These are phyloP conservation scores for Oligia latruncula DNA, from an alignment of 2,888 invertebrate genomes.

Conservation along the genomic window DNA sequence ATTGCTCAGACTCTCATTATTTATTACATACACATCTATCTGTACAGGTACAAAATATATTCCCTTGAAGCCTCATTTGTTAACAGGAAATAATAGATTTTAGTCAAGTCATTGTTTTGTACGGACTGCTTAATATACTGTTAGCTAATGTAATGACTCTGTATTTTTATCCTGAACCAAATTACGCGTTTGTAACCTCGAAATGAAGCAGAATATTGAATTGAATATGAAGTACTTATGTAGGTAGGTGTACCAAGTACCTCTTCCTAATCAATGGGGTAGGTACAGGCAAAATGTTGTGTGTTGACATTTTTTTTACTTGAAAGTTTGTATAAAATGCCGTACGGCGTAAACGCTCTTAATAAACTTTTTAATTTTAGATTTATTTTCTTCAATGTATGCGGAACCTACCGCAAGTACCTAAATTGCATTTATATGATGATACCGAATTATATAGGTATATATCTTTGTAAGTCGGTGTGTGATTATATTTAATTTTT, in stretches of 20 bases:
- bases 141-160: slow-evolving; percentile 43
- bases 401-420: too few relatives aligned
- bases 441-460: background rate
- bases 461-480: background rate
- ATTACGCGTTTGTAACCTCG: background rate
- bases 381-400: too few relatives aligned
- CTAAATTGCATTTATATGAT: background rate
- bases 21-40: slow-evolving; percentile 1
- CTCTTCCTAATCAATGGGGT: background rate
- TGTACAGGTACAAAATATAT: slow-evolving; percentile 39
- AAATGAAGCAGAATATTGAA: slow-evolving; percentile 2
- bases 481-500: background rate
- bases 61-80: slow-evolving; percentile 25
- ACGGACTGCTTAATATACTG: slow-evolving; percentile 26
- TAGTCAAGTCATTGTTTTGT: slow-evolving; percentile 50
- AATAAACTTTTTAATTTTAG: too few relatives aligned
- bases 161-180: slow-evolving; percentile 31
- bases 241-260: background rate
- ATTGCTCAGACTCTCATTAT: background rate
- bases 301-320: too few relatives aligned
- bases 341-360: too few relatives aligned
- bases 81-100: slow-evolving; percentile 44
- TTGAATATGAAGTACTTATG: background rate
- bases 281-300: too few relatives aligned
- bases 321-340: too few relatives aligned